Evolutionary conservation across 2,113 vertebrate genomes (phyloP), one percentile per base, ranked within the genome.

Genomic region (Bucco capensis): DNA sequence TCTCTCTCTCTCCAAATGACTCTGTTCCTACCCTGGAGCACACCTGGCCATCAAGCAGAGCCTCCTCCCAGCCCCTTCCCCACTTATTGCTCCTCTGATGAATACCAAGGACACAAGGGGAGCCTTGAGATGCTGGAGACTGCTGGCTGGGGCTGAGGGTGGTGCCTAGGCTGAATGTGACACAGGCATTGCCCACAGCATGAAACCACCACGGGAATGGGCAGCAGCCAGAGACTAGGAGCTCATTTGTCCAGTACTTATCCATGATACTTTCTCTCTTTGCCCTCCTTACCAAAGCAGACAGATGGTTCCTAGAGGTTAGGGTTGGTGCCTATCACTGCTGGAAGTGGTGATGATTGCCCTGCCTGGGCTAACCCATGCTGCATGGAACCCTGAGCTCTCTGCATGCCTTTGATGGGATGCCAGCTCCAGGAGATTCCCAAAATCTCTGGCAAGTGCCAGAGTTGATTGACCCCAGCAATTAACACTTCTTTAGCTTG

Each of bases 41-140:
- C 0, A 1, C 28, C 53, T 60, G 57, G 47, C 28, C 5, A 0
- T 33, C 3, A 10, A 51, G 44, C 12, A 65, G 49, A 44, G 44
- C 73, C 31, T 81, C 25, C 33, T 49, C 38, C 47, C 53, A 12
- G 27, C 1, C 37, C 38, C 19, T 23, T 61, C 35, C 31, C 12
- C 10, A 5, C 2, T 44, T 62, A 11, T 23, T 44, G 25, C 51
- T 71, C 37, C 65, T 77, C 61, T 74, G 61, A n/a, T 24, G 27
- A 62, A 44, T 12, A 5, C 14, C 27, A 14, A 58, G 64, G 58
- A 30, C 40, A 11, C 15, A 24, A 2, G 6, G 11, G 1, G 21
- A 60, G 49, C n/a, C 38, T 67, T 1, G 2, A 31, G 70, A 10
- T 0, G 5, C 40, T 0, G 0, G 60, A 57, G 46, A 30, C 19